Base-by-base conservation (phyloP, 2,888 invertebrate genomes). In the Mesopsocus fuscifrons region DNA sequence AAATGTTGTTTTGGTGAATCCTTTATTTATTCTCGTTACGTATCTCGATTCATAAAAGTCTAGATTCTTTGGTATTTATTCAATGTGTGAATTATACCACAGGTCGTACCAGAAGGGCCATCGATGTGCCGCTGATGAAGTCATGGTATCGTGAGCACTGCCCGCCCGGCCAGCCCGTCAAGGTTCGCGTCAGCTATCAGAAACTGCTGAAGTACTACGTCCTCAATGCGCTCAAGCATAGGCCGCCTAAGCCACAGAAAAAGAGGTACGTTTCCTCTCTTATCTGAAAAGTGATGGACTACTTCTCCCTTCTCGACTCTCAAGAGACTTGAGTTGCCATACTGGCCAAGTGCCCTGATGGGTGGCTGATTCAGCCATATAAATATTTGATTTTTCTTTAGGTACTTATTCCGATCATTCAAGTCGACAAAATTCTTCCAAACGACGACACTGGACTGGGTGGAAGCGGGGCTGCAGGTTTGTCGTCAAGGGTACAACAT, bases 401-500 rank as follows among this genome's bases (percentile, higher is more conserved):
- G 80, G 46, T 95, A 95, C 57, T 66, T 98, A 35, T 98, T 98
- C 74, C 77, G 97, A 22, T 98, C 98, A 1, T 99, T 99, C 66
- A 99, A 99, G 63, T 88, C 95, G 0, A 99, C 98, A 1, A 99
- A 99, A 63, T 99, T 99, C 68, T 99, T 99, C 71, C 97, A 99
- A 76, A 92, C 92, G 0, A 99, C 98, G 0, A 94, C 94, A 1
- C 66, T 99, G 51, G 98, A 99, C 65, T 99, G 98, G 98, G 98
- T 99, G 2, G 98, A 99, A 64, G 95, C 94, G 9, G 98, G 98
- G 3, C 65, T 98, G 34, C 98, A 98, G 66, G 88, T 95, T 2
- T 97, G 98, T 59, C 73, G 97, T 1, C 98, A 99, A 62, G 98
- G 98, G 2, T 99, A 99, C 66, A 99, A 99, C 62, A 99, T 99